Conservation (phyloP, 2,888 invertebrate genomes). For the Drosophila testacea region DNA sequence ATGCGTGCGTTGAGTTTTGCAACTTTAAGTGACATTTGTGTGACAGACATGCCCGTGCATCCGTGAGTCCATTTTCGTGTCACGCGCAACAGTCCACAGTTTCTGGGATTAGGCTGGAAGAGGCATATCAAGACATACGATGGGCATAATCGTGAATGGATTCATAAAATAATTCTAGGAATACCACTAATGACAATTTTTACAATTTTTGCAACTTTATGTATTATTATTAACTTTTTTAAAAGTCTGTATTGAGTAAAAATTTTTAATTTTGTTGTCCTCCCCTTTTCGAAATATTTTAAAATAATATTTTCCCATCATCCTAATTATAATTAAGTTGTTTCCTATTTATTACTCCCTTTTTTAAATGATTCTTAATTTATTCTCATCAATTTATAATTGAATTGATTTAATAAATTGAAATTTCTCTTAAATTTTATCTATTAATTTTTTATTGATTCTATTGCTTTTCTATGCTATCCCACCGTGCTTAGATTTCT, state of each 20-base stretch:
- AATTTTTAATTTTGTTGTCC: no score
- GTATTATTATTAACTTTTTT: no score
- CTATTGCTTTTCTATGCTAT: background rate
- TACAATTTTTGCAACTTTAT: no score
- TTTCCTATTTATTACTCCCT: no score
- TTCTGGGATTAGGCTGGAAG: background rate
- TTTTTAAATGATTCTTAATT: no score
- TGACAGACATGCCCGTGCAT: conserved; percentile 76
- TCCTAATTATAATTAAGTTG: no score
- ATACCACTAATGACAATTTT: background rate
- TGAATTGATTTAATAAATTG: background rate
- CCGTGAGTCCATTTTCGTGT: conserved; percentile 68
- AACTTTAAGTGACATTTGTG: conserved; percentile 78
- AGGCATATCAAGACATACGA: conserved; percentile 7
- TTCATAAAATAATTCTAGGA: background rate
- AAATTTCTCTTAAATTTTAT: background rate
- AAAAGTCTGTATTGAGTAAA: no score
- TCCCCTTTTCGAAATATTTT: no score
- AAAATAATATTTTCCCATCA: no score
- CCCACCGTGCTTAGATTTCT: conserved; percentile 30
- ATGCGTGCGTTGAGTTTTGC: conserved; percentile 69
- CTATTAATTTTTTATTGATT: background rate
- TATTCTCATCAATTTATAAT: background rate
- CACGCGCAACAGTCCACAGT: conserved; percentile 46
- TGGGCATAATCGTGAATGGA: conserved; percentile 12